Evolutionary conservation across 2,888 invertebrate genomes (phyloP), one percentile per base, ranked within the genome.

Genomic region (Thecocarcelia acutangulata): DNA sequence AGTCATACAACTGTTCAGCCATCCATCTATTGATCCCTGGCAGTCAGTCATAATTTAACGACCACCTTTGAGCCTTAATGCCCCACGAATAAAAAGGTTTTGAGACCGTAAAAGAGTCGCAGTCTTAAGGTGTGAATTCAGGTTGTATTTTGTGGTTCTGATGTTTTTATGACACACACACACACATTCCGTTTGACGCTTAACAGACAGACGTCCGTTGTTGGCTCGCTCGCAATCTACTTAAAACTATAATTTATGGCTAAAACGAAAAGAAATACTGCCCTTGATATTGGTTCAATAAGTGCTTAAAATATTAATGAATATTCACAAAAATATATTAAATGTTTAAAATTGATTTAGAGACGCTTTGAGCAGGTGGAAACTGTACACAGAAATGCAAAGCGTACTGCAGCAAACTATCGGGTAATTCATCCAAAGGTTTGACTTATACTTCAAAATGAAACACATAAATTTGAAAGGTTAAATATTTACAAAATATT

Each of bases 61-160:
- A 78, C 78, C 78, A 78, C 72, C 78, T 78, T 66, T 78, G 70
- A 70, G 77, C 50, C 64, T 64, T 70, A 64, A 68, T 76, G 59
- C 9, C 17, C 50, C 42, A 15, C 21, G 44, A 40, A 56, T n/a
- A 28, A 19, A 77, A 52, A 44, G 50, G 72, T 17, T 54, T 54
- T 56, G 56, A 63, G 48, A n/a, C 48, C 63, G 42, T 58, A 48
- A 48, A 48, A 63, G 33, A 56, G 40, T 48, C 46, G 64, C 61
- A 33, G 52, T 75, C 68, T 61, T 21, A 59, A 78, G 78, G 78
- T 78, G 78, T 78, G 72, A 78, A 78, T 58, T 54, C 69, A 54
- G 63, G 46, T 48, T 72, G 15, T 72, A 58, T 64, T 66, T 72
- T 40, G 48, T 42, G 78, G 50, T 19, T 66, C 66, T 58, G 33